Percentiles rank a stretch among this genome's conserved stretches.
Conservation (phyloP, 2,113 vertebrate species). For the Salvelinus sp. region DNA sequence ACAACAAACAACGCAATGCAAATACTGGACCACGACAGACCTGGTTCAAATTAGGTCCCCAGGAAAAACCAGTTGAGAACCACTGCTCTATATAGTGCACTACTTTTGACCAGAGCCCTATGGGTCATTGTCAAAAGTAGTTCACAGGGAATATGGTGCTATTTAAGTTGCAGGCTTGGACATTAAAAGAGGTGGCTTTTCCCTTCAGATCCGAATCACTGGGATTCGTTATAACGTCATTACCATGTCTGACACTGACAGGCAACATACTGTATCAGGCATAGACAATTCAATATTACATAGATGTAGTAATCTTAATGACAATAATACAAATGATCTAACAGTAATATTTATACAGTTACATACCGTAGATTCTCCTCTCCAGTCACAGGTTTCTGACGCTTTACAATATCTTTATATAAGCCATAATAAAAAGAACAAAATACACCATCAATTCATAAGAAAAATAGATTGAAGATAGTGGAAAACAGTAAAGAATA, state of each 20-base stretch:
- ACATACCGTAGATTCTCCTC: conserved; percentile 64
- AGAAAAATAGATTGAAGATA: conserved; percentile 79
- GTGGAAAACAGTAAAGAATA: conserved; percentile 81
- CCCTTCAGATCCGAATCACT: conserved; percentile 19
- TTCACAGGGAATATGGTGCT: no score
- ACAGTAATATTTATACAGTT: conserved; percentile 72
- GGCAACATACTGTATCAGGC: conserved; percentile 55
- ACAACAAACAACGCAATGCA: no score
- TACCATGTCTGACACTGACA: conserved; percentile 54
- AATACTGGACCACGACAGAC: no score
- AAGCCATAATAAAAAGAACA: conserved; percentile 67
- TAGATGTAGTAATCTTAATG: conserved; percentile 61
- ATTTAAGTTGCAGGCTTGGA: no score
- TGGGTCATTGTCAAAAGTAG: no score
- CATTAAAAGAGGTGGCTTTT: background rate
- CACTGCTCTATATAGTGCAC: no score
- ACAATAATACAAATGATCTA: conserved; percentile 67
- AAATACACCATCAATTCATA: conserved; percentile 71
- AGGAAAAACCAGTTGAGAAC: no score
- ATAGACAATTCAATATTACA: conserved; percentile 42
- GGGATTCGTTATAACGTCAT: conserved; percentile 36
- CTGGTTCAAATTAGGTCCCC: no score
- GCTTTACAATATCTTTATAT: conserved; percentile 69
- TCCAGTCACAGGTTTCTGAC: conserved; percentile 64
- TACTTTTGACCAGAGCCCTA: no score